phyloP scores from a whole-genome alignment of 2,113 vertebrate genomes.

The Porphyrio hochstetteri region DNA sequence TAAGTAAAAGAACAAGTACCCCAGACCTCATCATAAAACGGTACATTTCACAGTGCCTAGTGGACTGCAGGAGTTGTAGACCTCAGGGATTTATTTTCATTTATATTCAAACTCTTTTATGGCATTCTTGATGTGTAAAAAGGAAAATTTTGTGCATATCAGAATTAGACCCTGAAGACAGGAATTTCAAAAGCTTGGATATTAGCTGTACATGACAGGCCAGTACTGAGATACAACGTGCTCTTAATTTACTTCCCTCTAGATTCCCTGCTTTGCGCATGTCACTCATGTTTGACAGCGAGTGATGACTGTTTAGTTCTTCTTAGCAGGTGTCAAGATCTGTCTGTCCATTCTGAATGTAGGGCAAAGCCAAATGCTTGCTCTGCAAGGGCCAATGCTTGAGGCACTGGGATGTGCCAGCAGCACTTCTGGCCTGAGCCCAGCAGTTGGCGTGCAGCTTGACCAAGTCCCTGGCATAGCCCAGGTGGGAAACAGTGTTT shows the following conservation, averaged over 20 bases:
- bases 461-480: neutral
- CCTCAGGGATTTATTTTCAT: constrained; percentile 31
- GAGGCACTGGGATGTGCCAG: fast-evolving
- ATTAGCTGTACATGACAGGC: neutral
- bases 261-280: neutral
- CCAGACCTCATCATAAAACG: neutral
- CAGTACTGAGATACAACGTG: neutral
- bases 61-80: neutral
- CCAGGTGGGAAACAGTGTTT: fast-evolving
- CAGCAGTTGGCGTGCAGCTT: fast-evolving
- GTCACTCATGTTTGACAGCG: neutral
- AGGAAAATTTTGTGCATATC: constrained; percentile 7
- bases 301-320: neutral
- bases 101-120: neutral
- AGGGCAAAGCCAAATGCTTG: neutral
- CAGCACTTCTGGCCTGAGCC: neutral
- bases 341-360: fast-evolving
- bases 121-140: neutral
- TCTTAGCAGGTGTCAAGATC: neutral
- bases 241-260: neutral
- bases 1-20: neutral
- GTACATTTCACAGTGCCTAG: constrained; percentile 21
- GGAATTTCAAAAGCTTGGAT: neutral
- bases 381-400: neutral
- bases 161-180: neutral